phyloP scores from a whole-genome alignment of 1,140 invertebrate genomes.

The Ooceraea biroi region DNA sequence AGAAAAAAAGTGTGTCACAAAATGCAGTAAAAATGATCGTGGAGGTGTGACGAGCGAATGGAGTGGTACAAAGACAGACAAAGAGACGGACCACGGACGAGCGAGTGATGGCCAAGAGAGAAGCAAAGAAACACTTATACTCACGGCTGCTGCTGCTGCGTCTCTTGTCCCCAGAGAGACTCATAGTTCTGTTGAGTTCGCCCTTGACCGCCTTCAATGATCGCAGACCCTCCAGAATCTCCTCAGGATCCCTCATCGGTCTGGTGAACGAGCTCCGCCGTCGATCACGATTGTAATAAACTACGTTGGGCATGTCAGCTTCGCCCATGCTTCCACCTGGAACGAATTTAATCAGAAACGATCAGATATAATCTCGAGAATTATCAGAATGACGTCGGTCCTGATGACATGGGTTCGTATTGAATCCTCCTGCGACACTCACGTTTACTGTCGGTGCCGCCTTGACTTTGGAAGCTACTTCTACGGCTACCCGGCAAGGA shows the following conservation, averaged over 20 bases:
- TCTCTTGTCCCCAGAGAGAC: slow-evolving; percentile 88
- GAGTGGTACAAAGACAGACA: slow-evolving; percentile 63
- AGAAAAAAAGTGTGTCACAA: slow-evolving; percentile 32
- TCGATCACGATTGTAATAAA: slow-evolving; percentile 89
- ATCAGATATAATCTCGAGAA: neutral
- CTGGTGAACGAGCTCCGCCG: slow-evolving; percentile 92
- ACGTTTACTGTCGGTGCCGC: slow-evolving; percentile 84
- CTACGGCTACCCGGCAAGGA: slow-evolving; percentile 93
- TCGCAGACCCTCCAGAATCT: slow-evolving; percentile 89
- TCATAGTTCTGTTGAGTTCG: slow-evolving; percentile 92
- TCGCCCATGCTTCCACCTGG: slow-evolving; percentile 85
- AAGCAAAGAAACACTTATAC: slow-evolving; percentile 79
- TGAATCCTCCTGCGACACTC: slow-evolving; percentile 59
- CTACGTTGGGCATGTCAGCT: slow-evolving; percentile 86
- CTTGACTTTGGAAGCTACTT: slow-evolving; percentile 91
- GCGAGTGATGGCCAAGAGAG: slow-evolving; percentile 64
- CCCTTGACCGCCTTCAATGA: slow-evolving; percentile 92
- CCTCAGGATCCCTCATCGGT: slow-evolving; percentile 91
- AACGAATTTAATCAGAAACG: neutral
- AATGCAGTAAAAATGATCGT: slow-evolving; percentile 47
- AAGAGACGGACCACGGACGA: slow-evolving; percentile 62
- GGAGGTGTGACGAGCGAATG: slow-evolving; percentile 48
- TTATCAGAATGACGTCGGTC: neutral
- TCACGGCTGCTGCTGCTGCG: slow-evolving; percentile 88
- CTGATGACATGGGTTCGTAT: neutral